Percentiles rank a stretch among this genome's conserved stretches.
These are phyloP conservation scores for Indicator indicator DNA, from an alignment of 2,113 vertebrate species.

Conservation along the genomic window DNA sequence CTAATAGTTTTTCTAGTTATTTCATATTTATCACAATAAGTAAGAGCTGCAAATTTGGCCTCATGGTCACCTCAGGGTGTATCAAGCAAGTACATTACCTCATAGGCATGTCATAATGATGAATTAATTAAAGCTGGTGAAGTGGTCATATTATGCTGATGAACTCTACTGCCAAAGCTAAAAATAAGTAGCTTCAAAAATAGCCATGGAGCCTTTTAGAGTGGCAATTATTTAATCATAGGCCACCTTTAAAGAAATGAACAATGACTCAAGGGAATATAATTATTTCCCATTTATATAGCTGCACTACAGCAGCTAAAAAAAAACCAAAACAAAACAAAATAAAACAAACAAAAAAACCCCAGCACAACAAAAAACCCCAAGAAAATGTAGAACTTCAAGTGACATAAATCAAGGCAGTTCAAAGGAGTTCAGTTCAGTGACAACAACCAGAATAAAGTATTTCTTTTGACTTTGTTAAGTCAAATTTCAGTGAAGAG, in stretches of 20 bases:
- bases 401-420: not conserved
- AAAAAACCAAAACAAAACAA: not conserved
- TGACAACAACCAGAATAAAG: not conserved
- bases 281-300: not conserved
- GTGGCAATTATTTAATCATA: slow-evolving; percentile 42
- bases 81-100: slow-evolving; percentile 8
- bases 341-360: too few relatives aligned
- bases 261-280: not conserved
- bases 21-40: not conserved
- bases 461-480: too few relatives aligned
- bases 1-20: not conserved
- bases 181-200: slow-evolving; percentile 42
- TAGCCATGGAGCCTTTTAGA: not conserved
- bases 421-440: not conserved
- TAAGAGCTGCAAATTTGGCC: not conserved
- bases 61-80: not conserved
- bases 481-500: not conserved
- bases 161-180: not conserved
- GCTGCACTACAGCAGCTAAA: not conserved
- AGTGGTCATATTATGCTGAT: not conserved
- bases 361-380: too few relatives aligned
- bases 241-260: not conserved
- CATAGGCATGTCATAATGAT: not conserved
- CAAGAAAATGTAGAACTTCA: not conserved
- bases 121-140: slow-evolving; percentile 9